Base-by-base conservation (phyloP, 2,797 vertebrate species). In the Falco novaeseelandiae region DNA sequence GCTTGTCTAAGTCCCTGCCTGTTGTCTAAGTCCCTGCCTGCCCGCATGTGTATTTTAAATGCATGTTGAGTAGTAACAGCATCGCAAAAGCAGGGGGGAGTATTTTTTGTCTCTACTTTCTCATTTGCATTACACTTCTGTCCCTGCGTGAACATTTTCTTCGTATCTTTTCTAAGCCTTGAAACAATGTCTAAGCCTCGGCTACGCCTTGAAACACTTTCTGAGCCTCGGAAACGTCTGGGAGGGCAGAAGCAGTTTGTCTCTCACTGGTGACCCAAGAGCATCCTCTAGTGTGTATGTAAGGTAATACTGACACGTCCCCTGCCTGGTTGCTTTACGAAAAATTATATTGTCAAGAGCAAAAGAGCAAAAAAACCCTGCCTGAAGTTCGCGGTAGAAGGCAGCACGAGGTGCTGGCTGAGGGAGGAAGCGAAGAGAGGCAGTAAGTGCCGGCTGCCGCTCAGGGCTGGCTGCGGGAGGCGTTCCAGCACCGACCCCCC, bases 231-330 rank as follows among this genome's bases (percentile, higher is more conserved):
- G 55, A 66, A 61, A 58, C 7, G 6, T 27, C 73, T 74, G 10
- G 71, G 62, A 27, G 69, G 12, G 38, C 2, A 14, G 38, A 55
- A 73, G 73, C 19, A 9, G 27, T 6, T 52, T 27, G 7, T 22
- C 34, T 87, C 81, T 93, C 93, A 88, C 90, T 82, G 78, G 61
- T 83, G 96, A 83, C 96, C 89, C 95, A 93, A 94, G 96, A 97
- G 95, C 93, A 97, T 93, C 97, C 97, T 96, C 97, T 98, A 96
- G 97, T 90, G 97, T 84, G 4, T 57, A 32, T 59, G 54, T 8
- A n/a, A 80, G 93, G 96, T 38, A 97, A 59, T 26, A 74, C 74
- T 69, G 1, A 63, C 46, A 29, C 22, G 21, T 77, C 62, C 26
- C 9, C 36, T 34, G 46, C 23, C 27, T 27, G 22, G 16, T 27